Base-by-base conservation (phyloP, 2,113 vertebrate genomes). In the Labeo rohita region DNA sequence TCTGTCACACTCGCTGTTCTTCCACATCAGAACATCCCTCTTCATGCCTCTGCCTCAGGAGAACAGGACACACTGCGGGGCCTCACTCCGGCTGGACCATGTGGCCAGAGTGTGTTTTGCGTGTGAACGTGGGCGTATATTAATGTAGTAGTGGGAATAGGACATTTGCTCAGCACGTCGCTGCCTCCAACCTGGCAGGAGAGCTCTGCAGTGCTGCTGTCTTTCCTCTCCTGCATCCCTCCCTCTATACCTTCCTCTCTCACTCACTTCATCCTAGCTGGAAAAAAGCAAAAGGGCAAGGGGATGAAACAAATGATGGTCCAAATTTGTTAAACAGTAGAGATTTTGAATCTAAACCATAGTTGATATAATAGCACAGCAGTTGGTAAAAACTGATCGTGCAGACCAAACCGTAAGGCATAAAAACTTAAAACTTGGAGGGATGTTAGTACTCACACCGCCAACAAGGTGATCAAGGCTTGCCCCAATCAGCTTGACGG, bases 191-290 rank as follows among this genome's bases (percentile, higher is more conserved):
- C 84, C 75, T 54, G 34, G 63, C 63, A 78, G 47, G 75, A 54
- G n/a, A 85, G 75, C 74, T 59, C 50, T 50, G 73, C 77, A 81
- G 76, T 70, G n/a, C 80, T 61, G 52, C 47, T 6, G 13, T 75
- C 18, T 36, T 85, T 82, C 39, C 28, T 43, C 34, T 85, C 21
- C 23, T 11, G 5, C 7, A 23, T 68, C 6, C 65, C 47, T 68
- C 68, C 28, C 18, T 47, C 36, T 70, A 23, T 66, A 36, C 50
- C 23, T 49, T 52, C 43, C 45, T 78, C 47, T 76, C 12, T 28
- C 79, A 13, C 15, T 70, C 59, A 70, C 61, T 83, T 87, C 43
- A 59, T 75, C 52, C 88, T 87, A 52, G 23, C 34, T 72, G 50
- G 50, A 28, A 65, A 56, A 75, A 23, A 39, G 76, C 11, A 12